Evolutionary conservation across 1,140 invertebrate genomes (phyloP), one percentile per base, ranked within the genome.

Genomic region (Polypedilum vanderplanki): DNA sequence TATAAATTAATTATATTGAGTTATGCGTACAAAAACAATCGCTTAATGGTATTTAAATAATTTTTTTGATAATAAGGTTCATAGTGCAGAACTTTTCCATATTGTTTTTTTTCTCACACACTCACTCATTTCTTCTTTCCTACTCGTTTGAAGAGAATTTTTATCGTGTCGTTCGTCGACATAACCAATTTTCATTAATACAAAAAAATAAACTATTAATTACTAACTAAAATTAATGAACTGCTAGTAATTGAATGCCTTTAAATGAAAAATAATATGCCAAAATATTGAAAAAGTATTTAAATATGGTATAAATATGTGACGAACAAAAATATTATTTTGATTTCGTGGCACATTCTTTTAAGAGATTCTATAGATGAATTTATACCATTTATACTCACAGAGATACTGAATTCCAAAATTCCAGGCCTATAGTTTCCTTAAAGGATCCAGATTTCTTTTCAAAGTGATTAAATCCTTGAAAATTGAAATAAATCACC

Each of bases 321-420:
- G 24, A 33, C 24, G 24, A 33, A 33, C 5, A 33, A 33, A 5
- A 46, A 46, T 9, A 57, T n/a, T 57, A 57, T 57, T 57, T 57
- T 57, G 46, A 57, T 57, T 57, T 57, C 46, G 46, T 57, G 46
- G 46, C 46, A 57, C 46, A 57, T 57, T 57, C n/a, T 57, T 12
- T 46, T 46, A 5, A 33, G 24, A 33, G 5, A 3, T 33, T 33
- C 24, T 33, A 33, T 33, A 33, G 24, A 33, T 33, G 5, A 33
- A 33, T 33, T 33, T 33, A 33, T 33, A 3, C 24, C 5, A 33
- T 33, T 33, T 33, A 33, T 12, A 57, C 46, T 57, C 12, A 57
- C 46, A 57, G 46, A 57, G 46, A 57, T 57, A 57, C 46, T 57
- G 46, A 57, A 57, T n/a, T 57, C 46, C 46, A 57, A 57, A 57